Evolutionary conservation across 2,888 invertebrate genomes (phyloP).

Genomic region (Odontothrips loti): DNA sequence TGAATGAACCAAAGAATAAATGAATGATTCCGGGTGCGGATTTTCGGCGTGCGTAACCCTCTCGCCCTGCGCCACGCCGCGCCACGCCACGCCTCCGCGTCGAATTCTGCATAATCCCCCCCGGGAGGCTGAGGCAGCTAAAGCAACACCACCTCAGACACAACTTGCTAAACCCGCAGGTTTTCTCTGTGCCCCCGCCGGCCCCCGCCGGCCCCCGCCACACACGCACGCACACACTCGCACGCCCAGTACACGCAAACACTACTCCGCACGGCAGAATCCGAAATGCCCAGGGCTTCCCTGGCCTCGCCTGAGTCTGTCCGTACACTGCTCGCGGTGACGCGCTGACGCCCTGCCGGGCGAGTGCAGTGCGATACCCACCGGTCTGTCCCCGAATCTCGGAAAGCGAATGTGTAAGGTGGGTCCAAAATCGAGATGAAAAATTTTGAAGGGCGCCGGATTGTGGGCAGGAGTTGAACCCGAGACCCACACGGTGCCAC

Average conservation of each 20-base stretch:
- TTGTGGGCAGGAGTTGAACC: neutral
- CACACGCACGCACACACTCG: neutral
- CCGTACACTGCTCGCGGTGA: neutral
- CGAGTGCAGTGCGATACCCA: no score
- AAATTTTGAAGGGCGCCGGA: neutral
- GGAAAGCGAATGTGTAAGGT: neutral
- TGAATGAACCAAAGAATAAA: no score
- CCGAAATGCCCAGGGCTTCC: neutral
- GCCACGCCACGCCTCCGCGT: constrained; percentile 27
- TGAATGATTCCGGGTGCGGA: no score
- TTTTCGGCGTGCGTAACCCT: no score
- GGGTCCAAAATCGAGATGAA: neutral
- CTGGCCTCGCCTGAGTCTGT: neutral
- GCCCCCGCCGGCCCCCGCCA: neutral
- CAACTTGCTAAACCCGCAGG: constrained; percentile 15
- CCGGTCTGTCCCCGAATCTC: no score
- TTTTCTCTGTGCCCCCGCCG: neutral
- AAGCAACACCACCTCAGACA: constrained; percentile 29
- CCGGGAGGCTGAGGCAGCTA: constrained; percentile 34
- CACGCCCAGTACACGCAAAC: neutral
- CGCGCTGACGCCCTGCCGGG: no score
- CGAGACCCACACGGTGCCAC: neutral
- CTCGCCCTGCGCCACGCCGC: neutral
- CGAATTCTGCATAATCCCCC: constrained; percentile 37
- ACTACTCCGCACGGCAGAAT: neutral